These are phyloP conservation scores for Molanna angustata DNA, from an alignment of 2,888 invertebrate species.

Conservation along the genomic window DNA sequence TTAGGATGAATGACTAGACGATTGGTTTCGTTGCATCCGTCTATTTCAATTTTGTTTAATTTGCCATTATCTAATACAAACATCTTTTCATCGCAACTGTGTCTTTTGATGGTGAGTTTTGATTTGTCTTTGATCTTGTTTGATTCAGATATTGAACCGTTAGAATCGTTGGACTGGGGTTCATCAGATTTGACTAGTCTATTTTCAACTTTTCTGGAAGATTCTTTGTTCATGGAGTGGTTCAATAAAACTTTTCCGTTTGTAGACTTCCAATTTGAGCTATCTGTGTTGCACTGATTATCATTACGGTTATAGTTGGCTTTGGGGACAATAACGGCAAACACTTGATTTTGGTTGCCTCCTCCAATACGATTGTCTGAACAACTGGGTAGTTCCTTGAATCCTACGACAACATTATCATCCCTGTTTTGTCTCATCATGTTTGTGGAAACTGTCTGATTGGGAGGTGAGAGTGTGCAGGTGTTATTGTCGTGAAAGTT, in stretches of 20 bases:
- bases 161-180: neutral
- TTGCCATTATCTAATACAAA: conserved; percentile 29
- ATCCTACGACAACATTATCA: conserved; percentile 49
- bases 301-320: conserved; percentile 39
- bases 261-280: conserved; percentile 12
- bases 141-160: too few species aligned
- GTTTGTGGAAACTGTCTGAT: conserved; percentile 47
- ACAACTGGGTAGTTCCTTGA: conserved; percentile 44
- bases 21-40: neutral
- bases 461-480: conserved; percentile 50
- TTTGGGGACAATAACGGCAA: conserved; percentile 53
- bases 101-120: conserved; percentile 28
- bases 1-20: neutral
- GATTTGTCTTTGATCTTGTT: neutral
- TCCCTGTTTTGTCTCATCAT: conserved; percentile 36
- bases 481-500: conserved; percentile 26
- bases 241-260: conserved; percentile 9
- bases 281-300: conserved; percentile 33
- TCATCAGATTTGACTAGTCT: conserved; percentile 9
- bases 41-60: neutral
- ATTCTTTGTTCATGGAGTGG: conserved; percentile 8
- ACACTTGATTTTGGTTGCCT: conserved; percentile 44
- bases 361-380: conserved; percentile 35
- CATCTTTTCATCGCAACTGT: conserved; percentile 32
- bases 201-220: conserved; percentile 19